Percentiles rank a stretch among this genome's conserved stretches.
phyloP scores from a whole-genome alignment of 2,797 vertebrate species.

The Molossus molossus region DNA sequence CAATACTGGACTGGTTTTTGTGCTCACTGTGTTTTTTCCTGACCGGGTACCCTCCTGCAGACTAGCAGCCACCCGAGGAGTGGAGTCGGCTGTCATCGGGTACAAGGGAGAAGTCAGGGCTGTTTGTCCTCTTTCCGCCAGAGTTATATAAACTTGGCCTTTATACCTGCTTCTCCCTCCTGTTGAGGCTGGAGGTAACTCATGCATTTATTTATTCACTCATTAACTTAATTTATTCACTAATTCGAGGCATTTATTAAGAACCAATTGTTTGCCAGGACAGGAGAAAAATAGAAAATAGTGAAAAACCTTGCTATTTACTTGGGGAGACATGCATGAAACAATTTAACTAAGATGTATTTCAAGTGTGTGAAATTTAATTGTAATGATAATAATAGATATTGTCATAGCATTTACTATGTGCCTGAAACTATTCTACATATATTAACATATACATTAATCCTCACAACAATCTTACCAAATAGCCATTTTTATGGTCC shows the following conservation, averaged over 20 bases:
- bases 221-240: neutral
- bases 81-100: neutral
- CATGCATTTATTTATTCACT: constrained; percentile 20
- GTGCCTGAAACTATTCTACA: neutral
- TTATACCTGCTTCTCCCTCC: neutral
- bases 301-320: constrained; percentile 14
- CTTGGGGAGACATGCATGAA: neutral
- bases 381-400: constrained; percentile 29
- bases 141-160: neutral
- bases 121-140: neutral
- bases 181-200: neutral
- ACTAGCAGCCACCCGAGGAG: neutral
- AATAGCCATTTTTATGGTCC: neutral
- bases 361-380: neutral
- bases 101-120: neutral
- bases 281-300: constrained; percentile 12
- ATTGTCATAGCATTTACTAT: neutral
- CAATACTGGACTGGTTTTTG: neutral
- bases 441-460: neutral
- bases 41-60: neutral
- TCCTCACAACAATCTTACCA: neutral
- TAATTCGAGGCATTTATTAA: constrained; percentile 14
- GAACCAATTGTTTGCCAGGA: neutral
- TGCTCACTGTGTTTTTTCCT: neutral
- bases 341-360: constrained; percentile 33